phyloP scores from a whole-genome alignment of 2,888 invertebrate species.

The Brenthis hecate region DNA sequence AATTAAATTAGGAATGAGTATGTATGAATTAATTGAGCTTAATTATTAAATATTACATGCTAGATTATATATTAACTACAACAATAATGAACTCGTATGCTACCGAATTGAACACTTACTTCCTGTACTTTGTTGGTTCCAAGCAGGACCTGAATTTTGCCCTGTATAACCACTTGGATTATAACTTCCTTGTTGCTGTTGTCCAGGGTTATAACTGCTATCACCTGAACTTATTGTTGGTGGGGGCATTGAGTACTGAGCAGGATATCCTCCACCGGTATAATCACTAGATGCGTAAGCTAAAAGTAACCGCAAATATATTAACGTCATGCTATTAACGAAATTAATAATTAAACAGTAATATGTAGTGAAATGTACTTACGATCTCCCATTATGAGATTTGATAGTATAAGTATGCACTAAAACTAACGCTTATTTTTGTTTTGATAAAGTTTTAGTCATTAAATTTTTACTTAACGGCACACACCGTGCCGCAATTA shows the following conservation, averaged over 20 bases:
- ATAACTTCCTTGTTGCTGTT: conserved; percentile 61
- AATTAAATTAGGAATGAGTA: background rate
- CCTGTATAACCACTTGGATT: conserved; percentile 61
- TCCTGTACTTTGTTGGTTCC: conserved; percentile 66
- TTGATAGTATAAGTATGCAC: conserved; percentile 4
- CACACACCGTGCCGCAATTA: conserved; percentile 24
- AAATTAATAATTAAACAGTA: conserved; percentile 1
- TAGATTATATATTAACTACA: background rate
- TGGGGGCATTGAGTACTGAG: conserved; percentile 75
- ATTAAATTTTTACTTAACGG: background rate
- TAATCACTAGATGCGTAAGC: conserved; percentile 70
- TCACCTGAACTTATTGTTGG: conserved; percentile 68
- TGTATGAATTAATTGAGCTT: background rate
- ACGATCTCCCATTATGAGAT: conserved; percentile 42
- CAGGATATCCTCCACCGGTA: conserved; percentile 66
- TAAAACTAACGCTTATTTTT: background rate
- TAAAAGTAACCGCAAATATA: conserved; percentile 43
- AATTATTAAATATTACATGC: background rate
- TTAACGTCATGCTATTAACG: conserved; percentile 11
- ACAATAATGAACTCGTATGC: background rate
- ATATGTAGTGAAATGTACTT: conserved; percentile 30
- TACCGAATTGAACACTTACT: conserved; percentile 40
- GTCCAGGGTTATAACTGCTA: conserved; percentile 60
- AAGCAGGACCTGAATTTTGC: conserved; percentile 61
- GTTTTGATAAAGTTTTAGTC: conserved; percentile 3